These are phyloP conservation scores for Incurvaria masculella DNA, from an alignment of 2,888 invertebrate species.

Conservation along the genomic window DNA sequence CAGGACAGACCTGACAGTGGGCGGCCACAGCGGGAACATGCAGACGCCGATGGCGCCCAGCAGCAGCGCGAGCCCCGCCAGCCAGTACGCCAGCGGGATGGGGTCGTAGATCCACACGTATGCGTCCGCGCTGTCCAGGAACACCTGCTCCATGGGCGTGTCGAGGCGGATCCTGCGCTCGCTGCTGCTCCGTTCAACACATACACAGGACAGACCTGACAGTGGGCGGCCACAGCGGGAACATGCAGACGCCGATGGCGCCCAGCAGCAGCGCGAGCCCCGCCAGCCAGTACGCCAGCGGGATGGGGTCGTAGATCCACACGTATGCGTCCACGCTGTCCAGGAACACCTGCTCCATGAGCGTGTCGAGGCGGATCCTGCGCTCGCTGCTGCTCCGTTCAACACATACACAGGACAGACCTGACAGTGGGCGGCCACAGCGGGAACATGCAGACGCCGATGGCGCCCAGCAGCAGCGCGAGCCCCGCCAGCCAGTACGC, in stretches of 20 bases:
- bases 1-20: slow-evolving; percentile 83
- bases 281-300: slow-evolving; percentile 90
- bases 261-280: slow-evolving; percentile 72
- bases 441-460: slow-evolving; percentile 97
- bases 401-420: slow-evolving; percentile 30
- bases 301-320: slow-evolving; percentile 49
- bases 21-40: slow-evolving; percentile 99
- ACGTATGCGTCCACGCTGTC: not conserved
- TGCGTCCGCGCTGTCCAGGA: slow-evolving; percentile 91
- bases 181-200: too few relatives aligned
- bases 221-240: not conserved
- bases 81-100: slow-evolving; percentile 91
- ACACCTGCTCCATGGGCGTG: slow-evolving; percentile 94
- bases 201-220: too few relatives aligned
- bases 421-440: slow-evolving; percentile 94
- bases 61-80: slow-evolving; percentile 84
- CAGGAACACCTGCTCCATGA: slow-evolving; percentile 45
- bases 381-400: slow-evolving; percentile 63
- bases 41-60: slow-evolving; percentile 95
- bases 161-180: slow-evolving; percentile 93
- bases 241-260: not conserved
- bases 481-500: slow-evolving; percentile 94
- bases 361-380: slow-evolving; percentile 96
- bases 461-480: slow-evolving; percentile 85
- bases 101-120: slow-evolving; percentile 99